A percentile compares a stretch with the other conserved stretches of the same genome.
These are phyloP conservation scores for Crocodylus rhombifer DNA, from an alignment of 2,797 vertebrate species.

Conservation along the genomic window DNA sequence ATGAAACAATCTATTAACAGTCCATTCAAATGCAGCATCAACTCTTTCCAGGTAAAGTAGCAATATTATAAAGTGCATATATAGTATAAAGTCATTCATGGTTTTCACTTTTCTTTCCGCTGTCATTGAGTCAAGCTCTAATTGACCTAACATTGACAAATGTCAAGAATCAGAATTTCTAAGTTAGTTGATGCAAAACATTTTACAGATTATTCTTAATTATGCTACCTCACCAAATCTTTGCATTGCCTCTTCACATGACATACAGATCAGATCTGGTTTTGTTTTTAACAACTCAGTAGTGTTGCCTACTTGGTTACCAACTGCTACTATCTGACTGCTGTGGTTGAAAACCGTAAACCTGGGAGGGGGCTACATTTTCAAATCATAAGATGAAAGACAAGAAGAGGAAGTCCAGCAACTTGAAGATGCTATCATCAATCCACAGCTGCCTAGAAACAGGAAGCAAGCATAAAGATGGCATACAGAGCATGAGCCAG, in stretches of 20 bases:
- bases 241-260: conserved; percentile 46
- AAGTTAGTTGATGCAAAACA: conserved; percentile 6
- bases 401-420: conserved; percentile 87
- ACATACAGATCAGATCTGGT: conserved; percentile 37
- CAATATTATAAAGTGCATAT: background rate
- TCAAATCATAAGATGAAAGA: conserved; percentile 79
- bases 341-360: conserved; percentile 76
- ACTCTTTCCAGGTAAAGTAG: background rate
- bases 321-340: conserved; percentile 66
- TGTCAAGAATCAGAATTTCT: background rate
- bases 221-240: conserved; percentile 27
- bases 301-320: conserved; percentile 23
- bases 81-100: background rate
- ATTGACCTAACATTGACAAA: background rate
- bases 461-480: conserved; percentile 82
- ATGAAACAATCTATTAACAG: background rate
- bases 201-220: conserved; percentile 14
- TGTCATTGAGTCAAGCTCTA: background rate
- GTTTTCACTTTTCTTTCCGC: background rate
- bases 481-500: conserved; percentile 47
- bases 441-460: conserved; percentile 83
- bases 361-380: conserved; percentile 75
- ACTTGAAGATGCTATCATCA: conserved; percentile 87
- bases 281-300: conserved; percentile 15
- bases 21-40: background rate